Conservation (phyloP, 2,888 invertebrate genomes). For the Drosophila kuntzei region DNA sequence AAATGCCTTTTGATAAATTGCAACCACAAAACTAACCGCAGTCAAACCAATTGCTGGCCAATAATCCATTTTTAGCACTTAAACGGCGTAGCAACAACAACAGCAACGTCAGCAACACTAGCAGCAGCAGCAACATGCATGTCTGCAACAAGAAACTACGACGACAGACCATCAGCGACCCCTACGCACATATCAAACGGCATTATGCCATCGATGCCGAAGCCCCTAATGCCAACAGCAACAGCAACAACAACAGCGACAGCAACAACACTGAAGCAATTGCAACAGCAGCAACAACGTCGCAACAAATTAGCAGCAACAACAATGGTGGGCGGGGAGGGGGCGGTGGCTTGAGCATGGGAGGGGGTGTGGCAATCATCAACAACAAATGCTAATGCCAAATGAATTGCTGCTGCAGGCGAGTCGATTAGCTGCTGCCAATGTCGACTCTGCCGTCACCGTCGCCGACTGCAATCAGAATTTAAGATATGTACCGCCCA, state of each 20-base stretch:
- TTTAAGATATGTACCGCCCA: slow-evolving; percentile 70
- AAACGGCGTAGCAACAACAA: slow-evolving; percentile 62
- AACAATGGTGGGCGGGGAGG: slow-evolving; percentile 37
- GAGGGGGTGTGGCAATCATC: slow-evolving; percentile 53
- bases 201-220: slow-evolving; percentile 61
- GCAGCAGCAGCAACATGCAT: slow-evolving; percentile 37
- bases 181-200: slow-evolving; percentile 83
- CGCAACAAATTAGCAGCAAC: slow-evolving; percentile 63
- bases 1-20: slow-evolving; percentile 34
- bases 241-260: slow-evolving; percentile 61
- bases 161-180: slow-evolving; percentile 84
- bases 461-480: slow-evolving; percentile 59
- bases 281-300: slow-evolving; percentile 30
- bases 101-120: slow-evolving; percentile 57
- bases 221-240: slow-evolving; percentile 64
- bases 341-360: slow-evolving; percentile 32
- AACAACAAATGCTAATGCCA: slow-evolving; percentile 73
- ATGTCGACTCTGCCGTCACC: slow-evolving; percentile 14
- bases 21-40: slow-evolving; percentile 67
- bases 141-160: slow-evolving; percentile 78
- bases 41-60: slow-evolving; percentile 73
- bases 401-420: slow-evolving; percentile 66
- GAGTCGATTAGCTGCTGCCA: slow-evolving; percentile 55
- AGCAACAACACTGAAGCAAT: slow-evolving; percentile 22
- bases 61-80: slow-evolving; percentile 85